Base-by-base conservation (phyloP, 2,888 invertebrate species). In the Hanleya hanleyi region DNA sequence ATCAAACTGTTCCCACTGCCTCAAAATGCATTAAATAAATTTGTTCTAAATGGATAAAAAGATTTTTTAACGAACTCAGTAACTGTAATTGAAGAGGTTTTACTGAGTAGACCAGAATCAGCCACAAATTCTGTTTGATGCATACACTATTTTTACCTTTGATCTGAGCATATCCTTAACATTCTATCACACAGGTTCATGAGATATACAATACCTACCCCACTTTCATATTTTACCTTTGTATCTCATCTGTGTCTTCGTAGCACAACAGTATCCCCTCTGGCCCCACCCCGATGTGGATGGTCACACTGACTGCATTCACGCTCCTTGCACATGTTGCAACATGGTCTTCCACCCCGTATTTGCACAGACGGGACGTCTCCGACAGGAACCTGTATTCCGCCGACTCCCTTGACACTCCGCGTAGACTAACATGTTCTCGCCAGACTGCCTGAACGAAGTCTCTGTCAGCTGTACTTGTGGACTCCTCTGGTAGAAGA, bases 301-400 rank as follows among this genome's bases (percentile, higher is more conserved):
- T 73, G 15, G 72, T 75, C 29, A 84, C 82, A 5, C 83, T 83
- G n/a, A 71, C 69, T 22, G 29, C 74, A 64, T 79, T 76, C 57
- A 81, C 29, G 15, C 22, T 7, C 9, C 29, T 57, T 29, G 57
- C 57, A n/a, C n/a, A n/a, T n/a, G 47, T 84, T 12, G 94, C 95
- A 88, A 94, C 94, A 90, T 96, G 96, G 79, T 84, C 84, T 66
- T 96, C 96, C 88, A 96, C 95, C 0, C 96, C 96, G 90, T 96
- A 96, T 38, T 94, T 94, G 80, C 95, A 94, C 81, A 96, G 91
- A 77, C 94, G 93, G 6, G 96, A 94, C 70, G 95, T 94, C 89
- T 95, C 95, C 87, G 96, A 95, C 65, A 97, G 91, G 50, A 96
- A 91, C 93, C 95, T 94, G 91, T 96, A 96, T 86, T 96, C 95